Evolutionary conservation across 2,888 invertebrate species (phyloP).

Genomic region (Scaptomyza caliginosa): DNA sequence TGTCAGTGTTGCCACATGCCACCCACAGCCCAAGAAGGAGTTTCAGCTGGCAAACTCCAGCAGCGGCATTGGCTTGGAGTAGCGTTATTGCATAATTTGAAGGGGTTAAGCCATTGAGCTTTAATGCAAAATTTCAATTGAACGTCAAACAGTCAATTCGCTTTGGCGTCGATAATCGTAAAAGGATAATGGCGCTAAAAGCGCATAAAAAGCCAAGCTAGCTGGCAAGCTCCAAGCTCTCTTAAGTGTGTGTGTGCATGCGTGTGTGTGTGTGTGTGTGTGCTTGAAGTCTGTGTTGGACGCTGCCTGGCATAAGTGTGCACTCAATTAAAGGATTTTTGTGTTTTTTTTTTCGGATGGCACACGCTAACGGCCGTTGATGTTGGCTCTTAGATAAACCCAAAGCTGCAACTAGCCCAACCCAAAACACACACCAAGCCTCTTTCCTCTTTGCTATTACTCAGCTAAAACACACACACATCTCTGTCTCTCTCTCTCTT

Average conservation of each 20-base stretch:
- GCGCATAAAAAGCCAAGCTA: constrained; percentile 71
- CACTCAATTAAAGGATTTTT: constrained; percentile 76
- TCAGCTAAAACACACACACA: constrained; percentile 7
- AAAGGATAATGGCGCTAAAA: constrained; percentile 79
- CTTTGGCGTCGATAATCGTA: constrained; percentile 79
- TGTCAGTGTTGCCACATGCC: constrained; percentile 31
- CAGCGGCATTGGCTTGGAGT: neutral
- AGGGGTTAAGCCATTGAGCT: constrained; percentile 79
- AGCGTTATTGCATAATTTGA: constrained; percentile 74
- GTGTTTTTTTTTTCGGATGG: constrained; percentile 54
- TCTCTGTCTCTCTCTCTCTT: neutral
- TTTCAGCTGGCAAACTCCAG: constrained; percentile 29
- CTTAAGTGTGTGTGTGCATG: neutral
- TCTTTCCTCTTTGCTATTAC: too few relatives aligned
- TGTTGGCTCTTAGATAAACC: constrained; percentile 58
- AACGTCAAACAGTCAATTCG: constrained; percentile 80
- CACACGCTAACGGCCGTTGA: constrained; percentile 52
- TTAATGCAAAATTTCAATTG: constrained; percentile 80
- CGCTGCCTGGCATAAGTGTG: constrained; percentile 66
- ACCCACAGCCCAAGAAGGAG: constrained; percentile 14
- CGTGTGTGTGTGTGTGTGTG: constrained; percentile 2
- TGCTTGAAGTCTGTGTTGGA: constrained; percentile 18
- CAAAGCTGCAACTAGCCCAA: constrained; percentile 9
- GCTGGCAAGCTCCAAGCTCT: constrained; percentile 1
- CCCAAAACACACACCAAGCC: neutral